Evolutionary conservation across 2,888 invertebrate genomes (phyloP), one percentile per base, ranked within the genome.

Genomic region (Mechanitis mazaeus): DNA sequence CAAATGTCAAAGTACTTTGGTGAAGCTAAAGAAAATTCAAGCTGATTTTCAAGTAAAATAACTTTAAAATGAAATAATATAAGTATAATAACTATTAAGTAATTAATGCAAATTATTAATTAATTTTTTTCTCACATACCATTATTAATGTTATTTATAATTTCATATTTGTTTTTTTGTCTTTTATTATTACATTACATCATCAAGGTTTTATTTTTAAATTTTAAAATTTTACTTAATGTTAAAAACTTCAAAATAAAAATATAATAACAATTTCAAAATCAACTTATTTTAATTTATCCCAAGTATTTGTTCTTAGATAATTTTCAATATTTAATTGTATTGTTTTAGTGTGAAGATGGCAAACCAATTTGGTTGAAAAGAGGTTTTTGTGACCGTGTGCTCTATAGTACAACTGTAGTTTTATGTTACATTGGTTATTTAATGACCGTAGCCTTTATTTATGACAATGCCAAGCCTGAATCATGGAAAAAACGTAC

Each of bases 301-400:
- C 20, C 20, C 20, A 33, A 45, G 12, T 47, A 9, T 50, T 46
- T 42, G 1, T 50, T 54, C 20, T 33, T 55, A 12, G 42, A 33
- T 50, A 9, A 31, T 35, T 35, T 58, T 7, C 6, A 12, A 11
- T 38, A 54, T 58, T 20, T n/a, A 31, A 56, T 55, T 54, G 4
- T 54, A 11, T n/a, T n/a, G n/a, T 38, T 55, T 38, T 72, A 84
- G 83, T 69, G 72, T 64, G 76, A 80, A 35, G 78, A 85, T 68
- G 85, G 83, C 45, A 69, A 67, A 64, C 81, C 80, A 11, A 66
- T 86, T 45, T 82, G 77, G 71, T 69, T 84, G 54, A 86, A 85
- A 70, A 73, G 76, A n/a, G 84, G 84, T 3, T 58, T 75, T 1
- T 56, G 66, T 20, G 85, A 86, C 63, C 75, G 75, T 56, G 54